phyloP scores from a whole-genome alignment of 2,888 invertebrate species.

The Tuberolachnus salignus region DNA sequence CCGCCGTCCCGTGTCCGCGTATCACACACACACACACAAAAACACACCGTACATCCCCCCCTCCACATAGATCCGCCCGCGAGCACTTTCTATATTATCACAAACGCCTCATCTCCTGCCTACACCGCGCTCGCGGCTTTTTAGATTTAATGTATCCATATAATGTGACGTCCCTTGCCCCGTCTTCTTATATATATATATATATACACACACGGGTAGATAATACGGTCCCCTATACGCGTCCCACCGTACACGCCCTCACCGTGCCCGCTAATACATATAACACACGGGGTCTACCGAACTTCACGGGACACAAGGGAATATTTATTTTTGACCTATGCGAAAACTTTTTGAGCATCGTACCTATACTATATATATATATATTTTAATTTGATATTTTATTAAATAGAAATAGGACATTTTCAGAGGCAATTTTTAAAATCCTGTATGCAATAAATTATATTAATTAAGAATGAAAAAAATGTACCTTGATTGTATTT shows the following conservation, averaged over 20 bases:
- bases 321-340: too few species aligned
- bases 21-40: neutral
- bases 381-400: too few species aligned
- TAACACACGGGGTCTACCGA: too few species aligned
- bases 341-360: too few species aligned
- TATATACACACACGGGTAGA: neutral
- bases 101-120: neutral
- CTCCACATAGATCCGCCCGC: neutral
- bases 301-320: too few species aligned
- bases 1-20: neutral
- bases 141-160: conserved; percentile 56
- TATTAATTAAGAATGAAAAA: too few species aligned
- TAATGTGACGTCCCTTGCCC: conserved; percentile 37
- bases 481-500: too few species aligned
- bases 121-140: conserved; percentile 15
- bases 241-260: neutral
- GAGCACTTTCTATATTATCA: neutral
- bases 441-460: too few species aligned
- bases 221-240: neutral
- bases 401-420: too few species aligned
- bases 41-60: neutral
- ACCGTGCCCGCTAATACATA: too few species aligned
- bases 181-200: neutral
- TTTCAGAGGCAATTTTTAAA: too few species aligned
- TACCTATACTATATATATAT: too few species aligned